Evolutionary conservation across 2,113 vertebrate genomes (phyloP).

Genomic region (Chloroceryle aenea): DNA sequence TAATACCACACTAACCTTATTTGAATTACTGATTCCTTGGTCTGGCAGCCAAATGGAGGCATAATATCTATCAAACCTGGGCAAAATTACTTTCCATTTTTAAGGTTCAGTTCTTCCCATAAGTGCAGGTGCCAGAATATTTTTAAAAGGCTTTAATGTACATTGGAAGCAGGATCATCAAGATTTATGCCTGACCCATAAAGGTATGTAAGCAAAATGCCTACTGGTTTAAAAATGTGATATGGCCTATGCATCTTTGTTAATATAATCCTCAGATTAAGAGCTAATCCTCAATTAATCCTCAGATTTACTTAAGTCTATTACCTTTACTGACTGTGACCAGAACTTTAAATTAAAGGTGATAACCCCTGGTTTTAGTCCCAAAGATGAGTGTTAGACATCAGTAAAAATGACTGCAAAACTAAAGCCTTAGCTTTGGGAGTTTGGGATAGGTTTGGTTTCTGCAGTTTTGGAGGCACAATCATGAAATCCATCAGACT

Average conservation of each 20-base stretch:
- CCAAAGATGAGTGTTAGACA: neutral
- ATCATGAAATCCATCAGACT: neutral
- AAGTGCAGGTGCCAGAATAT: accelerated
- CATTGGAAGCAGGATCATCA: neutral
- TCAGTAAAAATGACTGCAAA: neutral
- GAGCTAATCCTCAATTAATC: conserved; percentile 20
- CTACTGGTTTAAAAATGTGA: neutral
- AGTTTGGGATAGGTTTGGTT: neutral
- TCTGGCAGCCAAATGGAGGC: neutral
- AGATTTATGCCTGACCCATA: neutral
- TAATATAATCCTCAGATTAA: neutral
- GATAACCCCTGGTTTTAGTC: neutral
- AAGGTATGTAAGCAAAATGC: neutral
- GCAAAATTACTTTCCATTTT: neutral
- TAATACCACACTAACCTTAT: neutral
- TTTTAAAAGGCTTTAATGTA: neutral
- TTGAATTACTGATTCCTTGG: neutral
- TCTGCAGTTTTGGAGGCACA: neutral
- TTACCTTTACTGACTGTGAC: neutral
- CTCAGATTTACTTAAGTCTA: neutral
- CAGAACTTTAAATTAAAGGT: neutral
- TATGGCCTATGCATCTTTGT: neutral
- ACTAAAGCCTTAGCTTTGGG: neutral
- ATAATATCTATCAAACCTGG: neutral
- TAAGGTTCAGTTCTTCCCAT: neutral